Evolutionary conservation across 2,888 invertebrate species (phyloP).

Genomic region (Antheraea yamamai): DNA sequence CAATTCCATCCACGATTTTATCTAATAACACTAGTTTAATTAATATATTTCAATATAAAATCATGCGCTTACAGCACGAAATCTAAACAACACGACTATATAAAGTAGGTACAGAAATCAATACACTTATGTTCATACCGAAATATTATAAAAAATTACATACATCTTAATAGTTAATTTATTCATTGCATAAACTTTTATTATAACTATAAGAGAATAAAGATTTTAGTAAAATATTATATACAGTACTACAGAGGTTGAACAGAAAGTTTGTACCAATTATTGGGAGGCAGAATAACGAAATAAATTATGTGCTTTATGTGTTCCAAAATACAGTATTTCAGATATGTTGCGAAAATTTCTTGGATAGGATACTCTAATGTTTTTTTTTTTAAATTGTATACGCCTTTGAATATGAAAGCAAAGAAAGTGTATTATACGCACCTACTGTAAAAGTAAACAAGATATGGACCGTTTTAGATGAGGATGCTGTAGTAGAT

Average conservation of each 20-base stretch:
- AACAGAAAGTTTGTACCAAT: too few species aligned
- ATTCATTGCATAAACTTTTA: constrained; percentile 38
- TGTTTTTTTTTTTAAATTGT: too few species aligned
- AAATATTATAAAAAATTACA: constrained; percentile 47
- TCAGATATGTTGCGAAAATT: too few species aligned
- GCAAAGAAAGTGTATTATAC: too few species aligned
- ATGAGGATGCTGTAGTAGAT: too few species aligned
- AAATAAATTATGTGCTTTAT: too few species aligned
- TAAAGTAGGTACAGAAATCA: constrained; percentile 47
- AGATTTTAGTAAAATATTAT: constrained; percentile 43
- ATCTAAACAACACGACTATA: constrained; percentile 60
- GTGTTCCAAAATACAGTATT: too few species aligned
- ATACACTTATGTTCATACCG: constrained; percentile 32
- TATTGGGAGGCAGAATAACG: too few species aligned
- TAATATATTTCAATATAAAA: constrained; percentile 68
- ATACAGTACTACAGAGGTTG: constrained; percentile 23
- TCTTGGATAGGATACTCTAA: too few species aligned
- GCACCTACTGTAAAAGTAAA: too few species aligned
- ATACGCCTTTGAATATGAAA: too few species aligned
- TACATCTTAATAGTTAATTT: constrained; percentile 36
- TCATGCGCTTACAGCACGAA: constrained; percentile 77
- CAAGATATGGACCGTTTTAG: too few species aligned
- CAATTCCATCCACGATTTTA: constrained; percentile 65
- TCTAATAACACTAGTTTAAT: constrained; percentile 58
- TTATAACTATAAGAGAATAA: constrained; percentile 47